These are phyloP conservation scores for Donacobius atricapilla DNA, from an alignment of 2,113 vertebrate species.

Conservation along the genomic window DNA sequence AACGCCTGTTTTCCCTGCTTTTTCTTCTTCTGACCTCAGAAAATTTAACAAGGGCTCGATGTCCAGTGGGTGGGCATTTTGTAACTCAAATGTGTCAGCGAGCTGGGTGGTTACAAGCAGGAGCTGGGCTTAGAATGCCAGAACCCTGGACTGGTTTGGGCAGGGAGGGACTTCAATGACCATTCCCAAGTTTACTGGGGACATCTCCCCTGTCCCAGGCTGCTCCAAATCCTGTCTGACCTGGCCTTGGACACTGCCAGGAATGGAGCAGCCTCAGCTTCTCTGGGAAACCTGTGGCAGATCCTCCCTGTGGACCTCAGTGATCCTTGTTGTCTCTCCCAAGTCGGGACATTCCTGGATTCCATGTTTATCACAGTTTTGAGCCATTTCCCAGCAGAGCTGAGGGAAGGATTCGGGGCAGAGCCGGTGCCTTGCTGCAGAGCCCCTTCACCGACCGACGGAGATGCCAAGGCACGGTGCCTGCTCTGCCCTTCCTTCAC, in stretches of 20 bases:
- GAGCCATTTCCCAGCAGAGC: background rate
- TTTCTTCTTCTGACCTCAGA: background rate
- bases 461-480: fast-evolving
- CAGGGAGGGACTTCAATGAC: background rate
- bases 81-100: background rate
- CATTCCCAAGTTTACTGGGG: background rate
- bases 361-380: background rate
- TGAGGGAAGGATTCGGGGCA: background rate
- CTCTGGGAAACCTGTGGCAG: background rate
- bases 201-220: fast-evolving
- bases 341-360: background rate
- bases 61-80: background rate
- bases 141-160: background rate
- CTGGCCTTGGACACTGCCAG: background rate
- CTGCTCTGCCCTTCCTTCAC: background rate
- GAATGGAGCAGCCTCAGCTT: background rate
- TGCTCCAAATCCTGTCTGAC: fast-evolving
- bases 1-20: background rate
- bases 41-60: background rate
- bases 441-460: fast-evolving
- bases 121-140: background rate
- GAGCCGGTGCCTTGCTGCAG: background rate
- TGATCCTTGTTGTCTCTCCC: background rate
- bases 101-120: background rate
- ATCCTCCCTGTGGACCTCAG: background rate